These are phyloP conservation scores for Hyposoter didymator DNA, from an alignment of 2,888 invertebrate species.

Conservation along the genomic window DNA sequence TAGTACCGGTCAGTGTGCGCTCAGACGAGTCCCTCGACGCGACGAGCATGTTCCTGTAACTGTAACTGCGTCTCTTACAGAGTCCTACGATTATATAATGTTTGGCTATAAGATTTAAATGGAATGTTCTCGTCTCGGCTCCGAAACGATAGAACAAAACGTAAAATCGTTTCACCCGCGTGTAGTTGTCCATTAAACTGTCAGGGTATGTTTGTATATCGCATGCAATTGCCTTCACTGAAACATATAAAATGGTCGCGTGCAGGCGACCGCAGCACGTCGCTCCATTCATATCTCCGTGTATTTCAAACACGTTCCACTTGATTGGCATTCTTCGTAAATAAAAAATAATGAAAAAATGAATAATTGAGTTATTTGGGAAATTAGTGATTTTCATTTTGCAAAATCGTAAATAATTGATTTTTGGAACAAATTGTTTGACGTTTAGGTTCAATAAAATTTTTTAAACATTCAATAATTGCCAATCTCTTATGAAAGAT, in stretches of 20 bases:
- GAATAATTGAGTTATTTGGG: background rate
- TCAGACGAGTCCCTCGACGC: slow-evolving; percentile 15
- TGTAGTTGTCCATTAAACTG: slow-evolving; percentile 36
- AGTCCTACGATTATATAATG: background rate
- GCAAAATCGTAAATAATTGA: no score
- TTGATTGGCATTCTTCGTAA: background rate
- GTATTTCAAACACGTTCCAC: background rate
- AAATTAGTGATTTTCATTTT: background rate
- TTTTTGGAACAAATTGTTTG: no score
- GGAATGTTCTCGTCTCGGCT: background rate
- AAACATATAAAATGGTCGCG: slow-evolving; percentile 1
- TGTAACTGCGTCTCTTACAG: slow-evolving; percentile 6
- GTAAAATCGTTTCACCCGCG: slow-evolving; percentile 32
- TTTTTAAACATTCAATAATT: background rate
- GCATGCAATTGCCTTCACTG: slow-evolving; percentile 23
- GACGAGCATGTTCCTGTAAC: background rate
- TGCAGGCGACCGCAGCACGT: background rate
- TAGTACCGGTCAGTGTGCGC: slow-evolving; percentile 26
- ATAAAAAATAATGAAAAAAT: background rate
- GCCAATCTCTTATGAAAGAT: no score
- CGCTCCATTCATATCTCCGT: background rate
- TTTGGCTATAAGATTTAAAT: background rate
- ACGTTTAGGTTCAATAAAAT: background rate
- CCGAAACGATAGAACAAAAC: slow-evolving; percentile 19
- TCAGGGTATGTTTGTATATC: slow-evolving; percentile 16